Evolutionary conservation across 2,888 invertebrate genomes (phyloP).

Genomic region (Muscina levida): DNA sequence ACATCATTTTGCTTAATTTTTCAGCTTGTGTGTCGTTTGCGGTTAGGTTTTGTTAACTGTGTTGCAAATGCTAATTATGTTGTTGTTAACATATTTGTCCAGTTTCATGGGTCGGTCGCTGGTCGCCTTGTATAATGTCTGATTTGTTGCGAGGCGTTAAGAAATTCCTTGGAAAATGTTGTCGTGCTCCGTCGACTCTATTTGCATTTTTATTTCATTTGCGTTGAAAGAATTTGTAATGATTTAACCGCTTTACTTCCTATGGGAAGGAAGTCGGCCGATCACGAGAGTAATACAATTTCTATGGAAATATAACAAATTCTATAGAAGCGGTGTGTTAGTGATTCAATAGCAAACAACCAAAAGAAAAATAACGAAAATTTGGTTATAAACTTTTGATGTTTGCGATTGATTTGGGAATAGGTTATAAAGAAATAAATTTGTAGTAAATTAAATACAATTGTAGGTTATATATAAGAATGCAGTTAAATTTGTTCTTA

Average conservation of each 20-base stretch:
- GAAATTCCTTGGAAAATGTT: constrained; percentile 46
- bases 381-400: no score
- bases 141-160: constrained; percentile 43
- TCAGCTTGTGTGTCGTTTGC: background rate
- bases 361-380: no score
- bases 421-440: no score
- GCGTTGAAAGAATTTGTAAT: constrained; percentile 29
- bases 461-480: no score
- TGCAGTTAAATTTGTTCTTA: no score
- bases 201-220: constrained; percentile 21
- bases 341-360: no score
- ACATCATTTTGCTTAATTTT: constrained; percentile 32
- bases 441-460: no score
- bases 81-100: constrained; percentile 27
- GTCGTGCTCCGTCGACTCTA: constrained; percentile 26
- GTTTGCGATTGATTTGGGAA: no score
- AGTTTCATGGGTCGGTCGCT: background rate
- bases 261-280: no score
- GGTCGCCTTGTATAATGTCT: background rate
- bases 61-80: constrained; percentile 50
- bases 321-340: no score
- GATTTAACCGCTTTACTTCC: constrained; percentile 6
- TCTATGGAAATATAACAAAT: no score
- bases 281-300: no score
- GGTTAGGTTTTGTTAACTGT: background rate